Evolutionary conservation across 1,140 invertebrate species (phyloP), one percentile per base, ranked within the genome.

Genomic region (Drosophila kurseongensis): DNA sequence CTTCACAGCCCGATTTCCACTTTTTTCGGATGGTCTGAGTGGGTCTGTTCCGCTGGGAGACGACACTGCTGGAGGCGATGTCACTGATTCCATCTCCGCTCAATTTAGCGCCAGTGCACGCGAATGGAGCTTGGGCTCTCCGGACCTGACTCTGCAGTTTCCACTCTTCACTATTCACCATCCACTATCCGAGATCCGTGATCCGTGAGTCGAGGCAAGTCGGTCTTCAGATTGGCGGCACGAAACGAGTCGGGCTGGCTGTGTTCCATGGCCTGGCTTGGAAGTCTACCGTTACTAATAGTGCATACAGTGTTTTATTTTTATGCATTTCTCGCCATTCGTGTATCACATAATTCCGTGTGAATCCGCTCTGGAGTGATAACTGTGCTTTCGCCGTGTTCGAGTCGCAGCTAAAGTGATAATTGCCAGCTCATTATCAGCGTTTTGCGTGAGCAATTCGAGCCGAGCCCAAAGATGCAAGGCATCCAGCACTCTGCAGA

Each of bases 401-500:
- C 41, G 38, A 84, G 55, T 60, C 51, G 58, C 58, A 78, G 69
- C 65, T 78, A 55, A 82, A 76, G 84, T 89, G 84, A 86, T 86
- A 86, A 86, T 86, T 86, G 75, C 67, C 75, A 56, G 52, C 78
- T 80, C 82, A 86, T 78, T 81, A 86, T 86, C 73, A 85, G 73
- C 59, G 68, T 85, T 84, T 83, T 77, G 82, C 82, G 84, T 88
- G 79, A 75, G 63, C 71, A 73, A 83, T 62, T 66, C 67, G 47
- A 50, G 61, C 16, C 48, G 14, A 27, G 8, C 12, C 59, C 36
- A n/a, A 16, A 68, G 44, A 51, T 38, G 40, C 77, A 74, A 14
- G 57, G 51, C 52, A 67, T 69, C 61, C 61, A 73, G 48, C 48
- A 10, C 8, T 35, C 48, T 51, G 48, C 48, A 51, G 68, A 63